These are phyloP conservation scores for Pelvicachromis taeniatus DNA, from an alignment of 2,113 vertebrate species.

Conservation along the genomic window DNA sequence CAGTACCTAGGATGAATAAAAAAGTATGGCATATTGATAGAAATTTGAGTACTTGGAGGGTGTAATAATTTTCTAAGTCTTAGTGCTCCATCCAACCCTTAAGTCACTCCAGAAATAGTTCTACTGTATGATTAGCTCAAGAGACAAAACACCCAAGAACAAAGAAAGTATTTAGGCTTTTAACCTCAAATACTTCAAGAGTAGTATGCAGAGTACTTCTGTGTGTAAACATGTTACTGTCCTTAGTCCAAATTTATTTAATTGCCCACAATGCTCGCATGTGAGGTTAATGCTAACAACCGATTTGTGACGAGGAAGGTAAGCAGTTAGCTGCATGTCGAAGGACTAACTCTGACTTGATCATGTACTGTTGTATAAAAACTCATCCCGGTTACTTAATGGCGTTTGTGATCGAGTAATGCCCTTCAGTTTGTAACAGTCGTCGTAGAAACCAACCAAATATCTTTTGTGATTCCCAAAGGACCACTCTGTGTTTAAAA, in stretches of 20 bases:
- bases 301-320: constrained; percentile 26
- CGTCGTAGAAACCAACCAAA: constrained; percentile 50
- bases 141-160: not conserved
- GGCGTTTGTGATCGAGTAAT: constrained; percentile 47
- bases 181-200: not conserved
- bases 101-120: not conserved
- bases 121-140: not conserved
- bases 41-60: not conserved
- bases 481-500: constrained; percentile 37
- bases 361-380: not conserved
- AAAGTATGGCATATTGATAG: not conserved
- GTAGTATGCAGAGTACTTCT: not conserved
- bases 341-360: constrained; percentile 25
- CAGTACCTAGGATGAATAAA: not conserved
- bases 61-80: not conserved
- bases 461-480: constrained; percentile 43
- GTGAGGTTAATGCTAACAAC: constrained; percentile 28
- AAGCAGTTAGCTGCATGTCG: constrained; percentile 44
- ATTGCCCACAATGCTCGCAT: constrained; percentile 41
- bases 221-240: constrained; percentile 53
- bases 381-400: constrained; percentile 13
- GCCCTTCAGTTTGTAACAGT: constrained; percentile 28
- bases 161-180: not conserved
- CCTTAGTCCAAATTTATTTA: not conserved
- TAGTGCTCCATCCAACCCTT: not conserved